phyloP scores from a whole-genome alignment of 2,888 invertebrate species.

The Zele albiditarsus region DNA sequence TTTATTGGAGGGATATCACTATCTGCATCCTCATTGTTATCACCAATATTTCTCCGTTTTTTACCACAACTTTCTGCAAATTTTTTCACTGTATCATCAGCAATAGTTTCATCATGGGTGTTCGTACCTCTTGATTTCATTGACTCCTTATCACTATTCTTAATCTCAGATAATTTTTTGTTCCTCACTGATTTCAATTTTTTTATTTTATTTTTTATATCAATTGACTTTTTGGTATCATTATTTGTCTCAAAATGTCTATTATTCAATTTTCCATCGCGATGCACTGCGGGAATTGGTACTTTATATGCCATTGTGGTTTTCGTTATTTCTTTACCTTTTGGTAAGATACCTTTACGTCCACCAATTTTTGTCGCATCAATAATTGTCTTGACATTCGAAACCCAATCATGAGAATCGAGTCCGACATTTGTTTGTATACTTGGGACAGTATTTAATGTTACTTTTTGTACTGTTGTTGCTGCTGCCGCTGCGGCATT shows the following conservation, averaged over 20 bases:
- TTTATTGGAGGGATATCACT: slow-evolving; percentile 41
- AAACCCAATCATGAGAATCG: slow-evolving; percentile 67
- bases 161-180: slow-evolving; percentile 42
- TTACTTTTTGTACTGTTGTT: slow-evolving; percentile 65
- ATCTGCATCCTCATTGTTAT: slow-evolving; percentile 27
- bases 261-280: slow-evolving; percentile 51
- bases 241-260: slow-evolving; percentile 42
- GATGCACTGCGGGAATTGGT: slow-evolving; percentile 69
- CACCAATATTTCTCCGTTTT: slow-evolving; percentile 44
- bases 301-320: slow-evolving; percentile 71
- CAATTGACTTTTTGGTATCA: slow-evolving; percentile 40
- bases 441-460: slow-evolving; percentile 63
- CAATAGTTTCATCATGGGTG: slow-evolving; percentile 30
- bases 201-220: slow-evolving; percentile 46
- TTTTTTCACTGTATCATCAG: background rate
- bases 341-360: slow-evolving; percentile 68
- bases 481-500: background rate
- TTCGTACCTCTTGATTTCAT: slow-evolving; percentile 20
- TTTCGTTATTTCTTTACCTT: slow-evolving; percentile 67
- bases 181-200: slow-evolving; percentile 39
- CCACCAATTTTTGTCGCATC: slow-evolving; percentile 69
- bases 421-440: slow-evolving; percentile 63
- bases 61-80: slow-evolving; percentile 41
- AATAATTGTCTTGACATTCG: slow-evolving; percentile 68
- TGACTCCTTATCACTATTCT: slow-evolving; percentile 32